These are phyloP conservation scores for Machaerirhynchus nigripectus DNA, from an alignment of 2,113 vertebrate species.

Conservation along the genomic window DNA sequence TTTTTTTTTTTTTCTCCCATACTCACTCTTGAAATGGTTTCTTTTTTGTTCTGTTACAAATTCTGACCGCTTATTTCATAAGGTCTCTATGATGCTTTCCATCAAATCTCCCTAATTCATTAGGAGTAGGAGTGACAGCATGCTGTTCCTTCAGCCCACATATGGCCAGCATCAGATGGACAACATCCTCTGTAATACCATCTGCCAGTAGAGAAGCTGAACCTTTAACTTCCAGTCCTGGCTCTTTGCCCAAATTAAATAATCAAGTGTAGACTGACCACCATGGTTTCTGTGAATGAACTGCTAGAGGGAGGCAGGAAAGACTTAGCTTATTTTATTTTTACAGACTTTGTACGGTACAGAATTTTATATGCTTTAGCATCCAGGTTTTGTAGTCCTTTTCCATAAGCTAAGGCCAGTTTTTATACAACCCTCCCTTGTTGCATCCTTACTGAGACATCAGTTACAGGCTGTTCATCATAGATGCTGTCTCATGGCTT, in stretches of 20 bases:
- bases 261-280: not conserved
- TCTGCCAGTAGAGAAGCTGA: conserved; percentile 26
- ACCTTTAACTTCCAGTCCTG: conserved; percentile 22
- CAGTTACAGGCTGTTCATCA: not conserved
- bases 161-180: not conserved
- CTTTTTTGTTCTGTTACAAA: not conserved
- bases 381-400: not conserved
- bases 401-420: not conserved
- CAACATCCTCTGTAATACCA: conserved; percentile 2
- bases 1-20: not conserved
- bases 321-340: not conserved
- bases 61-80: not conserved
- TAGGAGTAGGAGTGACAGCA: not conserved
- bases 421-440: not conserved
- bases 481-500: not conserved
- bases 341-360: not conserved
- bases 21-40: not conserved
- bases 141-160: conserved; percentile 35
- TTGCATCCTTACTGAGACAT: not conserved
- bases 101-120: conserved; percentile 10
- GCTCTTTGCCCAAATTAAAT: conserved; percentile 16
- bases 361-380: not conserved
- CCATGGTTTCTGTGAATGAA: not conserved
- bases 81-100: not conserved
- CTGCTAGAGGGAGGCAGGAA: not conserved